Evolutionary conservation across 2,797 vertebrate genomes (phyloP).

Genomic region (Sebastes matsubarae): DNA sequence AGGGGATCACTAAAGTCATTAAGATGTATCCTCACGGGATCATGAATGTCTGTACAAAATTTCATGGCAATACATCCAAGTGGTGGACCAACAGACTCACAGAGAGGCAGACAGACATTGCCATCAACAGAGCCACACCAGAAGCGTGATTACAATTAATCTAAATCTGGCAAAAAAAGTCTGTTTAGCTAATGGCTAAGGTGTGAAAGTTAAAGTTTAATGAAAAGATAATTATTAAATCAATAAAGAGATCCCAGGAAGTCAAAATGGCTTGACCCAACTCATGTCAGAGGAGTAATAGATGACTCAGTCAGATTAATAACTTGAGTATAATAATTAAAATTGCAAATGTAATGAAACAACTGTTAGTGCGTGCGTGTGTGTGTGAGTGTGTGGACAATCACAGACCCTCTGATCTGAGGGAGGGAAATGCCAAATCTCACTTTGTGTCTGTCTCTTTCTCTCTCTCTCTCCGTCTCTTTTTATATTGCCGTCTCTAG

Average conservation of each 20-base stretch:
- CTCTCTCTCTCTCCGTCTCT: background rate
- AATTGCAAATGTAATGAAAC: background rate
- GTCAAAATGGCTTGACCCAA: background rate
- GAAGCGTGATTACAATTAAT: too few species aligned
- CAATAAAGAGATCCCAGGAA: background rate
- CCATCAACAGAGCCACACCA: background rate
- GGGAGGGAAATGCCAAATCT: slow-evolving; percentile 28
- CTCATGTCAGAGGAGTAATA: background rate
- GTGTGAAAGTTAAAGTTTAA: background rate
- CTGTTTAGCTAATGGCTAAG: background rate
- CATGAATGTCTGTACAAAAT: background rate
- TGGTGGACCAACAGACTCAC: too few species aligned
- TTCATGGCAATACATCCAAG: background rate
- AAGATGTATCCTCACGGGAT: background rate
- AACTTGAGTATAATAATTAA: background rate
- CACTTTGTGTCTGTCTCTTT: background rate
- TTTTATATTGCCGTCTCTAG: slow-evolving; percentile 18
- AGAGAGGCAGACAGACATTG: background rate
- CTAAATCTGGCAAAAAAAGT: background rate
- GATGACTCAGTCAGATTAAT: background rate
- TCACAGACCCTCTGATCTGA: slow-evolving; percentile 37
- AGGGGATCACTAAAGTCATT: background rate
- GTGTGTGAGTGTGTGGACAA: background rate
- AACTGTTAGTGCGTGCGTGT: background rate
- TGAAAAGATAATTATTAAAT: background rate